Evolutionary conservation across 1,140 invertebrate species (phyloP).

Genomic region (Mactra quadrangularis): DNA sequence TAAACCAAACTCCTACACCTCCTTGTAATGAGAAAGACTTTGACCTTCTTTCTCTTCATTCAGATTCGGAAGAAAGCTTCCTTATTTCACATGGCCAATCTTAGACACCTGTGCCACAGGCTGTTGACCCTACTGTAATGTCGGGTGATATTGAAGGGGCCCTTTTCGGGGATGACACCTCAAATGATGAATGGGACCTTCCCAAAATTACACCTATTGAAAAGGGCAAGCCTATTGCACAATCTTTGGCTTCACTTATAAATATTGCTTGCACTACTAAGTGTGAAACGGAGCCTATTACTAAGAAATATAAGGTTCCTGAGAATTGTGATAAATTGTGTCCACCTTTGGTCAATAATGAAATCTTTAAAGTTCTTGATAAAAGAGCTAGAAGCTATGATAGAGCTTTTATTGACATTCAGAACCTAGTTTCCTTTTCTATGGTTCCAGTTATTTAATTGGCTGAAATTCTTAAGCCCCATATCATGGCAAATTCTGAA

Average conservation of each 20-base stretch:
- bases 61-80: too few species aligned
- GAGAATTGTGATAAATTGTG: not conserved
- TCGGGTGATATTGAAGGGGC: too few species aligned
- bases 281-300: not conserved
- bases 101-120: too few species aligned
- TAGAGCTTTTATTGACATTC: not conserved
- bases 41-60: too few species aligned
- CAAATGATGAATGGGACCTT: not conserved
- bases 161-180: too few species aligned
- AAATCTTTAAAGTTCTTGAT: constrained; percentile 18
- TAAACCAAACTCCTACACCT: too few species aligned
- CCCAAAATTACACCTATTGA: constrained; percentile 1
- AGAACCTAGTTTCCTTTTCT: not conserved
- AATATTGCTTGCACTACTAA: constrained; percentile 9
- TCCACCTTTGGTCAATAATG: not conserved
- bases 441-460: constrained; percentile 1
- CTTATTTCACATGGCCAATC: too few species aligned
- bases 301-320: constrained; percentile 12
- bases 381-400: not conserved
- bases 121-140: too few species aligned
- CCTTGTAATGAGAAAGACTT: too few species aligned
- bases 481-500: not conserved
- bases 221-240: constrained; percentile 2
- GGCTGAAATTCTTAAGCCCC: not conserved
- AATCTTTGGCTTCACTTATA: not conserved